Evolutionary conservation across 2,797 vertebrate genomes (phyloP).

Genomic region (Anableps anableps): DNA sequence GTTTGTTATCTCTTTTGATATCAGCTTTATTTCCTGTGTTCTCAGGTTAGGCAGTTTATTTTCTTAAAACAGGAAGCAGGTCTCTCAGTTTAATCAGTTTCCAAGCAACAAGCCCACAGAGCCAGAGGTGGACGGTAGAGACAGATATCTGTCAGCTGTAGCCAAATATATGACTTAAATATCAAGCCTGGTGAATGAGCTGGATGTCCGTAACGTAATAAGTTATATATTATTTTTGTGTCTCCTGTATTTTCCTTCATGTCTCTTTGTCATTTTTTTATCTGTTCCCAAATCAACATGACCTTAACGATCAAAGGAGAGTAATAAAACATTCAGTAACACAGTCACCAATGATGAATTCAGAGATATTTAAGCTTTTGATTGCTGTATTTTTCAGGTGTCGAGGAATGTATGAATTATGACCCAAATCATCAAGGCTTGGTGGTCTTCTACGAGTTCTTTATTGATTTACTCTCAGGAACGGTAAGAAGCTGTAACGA

Average conservation of each 20-base stretch:
- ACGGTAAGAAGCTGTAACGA: constrained; percentile 74
- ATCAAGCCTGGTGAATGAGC: not conserved
- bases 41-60: not conserved
- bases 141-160: not conserved
- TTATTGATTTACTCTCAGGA: constrained; percentile 88
- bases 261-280: not conserved
- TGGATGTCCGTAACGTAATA: not conserved
- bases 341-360: not conserved
- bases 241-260: not conserved
- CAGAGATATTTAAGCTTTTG: constrained; percentile 8
- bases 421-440: constrained; percentile 73
- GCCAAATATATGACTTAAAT: not conserved
- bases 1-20: not conserved
- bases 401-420: constrained; percentile 64
- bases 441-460: constrained; percentile 78
- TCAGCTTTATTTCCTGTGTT: not conserved
- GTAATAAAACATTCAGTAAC: not conserved
- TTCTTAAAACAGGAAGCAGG: constrained; percentile 19
- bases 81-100: constrained; percentile 37
- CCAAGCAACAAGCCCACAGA: constrained; percentile 42
- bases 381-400: constrained; percentile 59
- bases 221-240: not conserved
- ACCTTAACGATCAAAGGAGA: constrained; percentile 9
- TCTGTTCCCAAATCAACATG: not conserved
- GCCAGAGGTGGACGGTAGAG: not conserved